phyloP scores from a whole-genome alignment of 1,140 invertebrate species.

The Glomeris maerens region DNA sequence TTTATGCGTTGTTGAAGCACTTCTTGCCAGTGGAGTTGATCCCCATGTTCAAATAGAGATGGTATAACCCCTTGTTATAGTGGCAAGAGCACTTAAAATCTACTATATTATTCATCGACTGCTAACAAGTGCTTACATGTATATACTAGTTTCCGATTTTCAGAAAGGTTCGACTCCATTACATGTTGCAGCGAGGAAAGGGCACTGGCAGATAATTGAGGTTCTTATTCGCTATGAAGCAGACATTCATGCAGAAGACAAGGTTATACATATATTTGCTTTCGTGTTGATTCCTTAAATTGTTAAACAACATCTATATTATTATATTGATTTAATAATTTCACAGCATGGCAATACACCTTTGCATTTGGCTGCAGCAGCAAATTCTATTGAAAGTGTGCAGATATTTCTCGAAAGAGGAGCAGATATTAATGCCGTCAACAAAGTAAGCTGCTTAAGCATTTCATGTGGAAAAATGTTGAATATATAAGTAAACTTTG shows the following conservation, averaged over 20 bases:
- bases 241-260: constrained; percentile 93
- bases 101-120: too few relatives aligned
- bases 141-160: neutral
- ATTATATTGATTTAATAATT: constrained; percentile 14
- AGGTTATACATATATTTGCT: constrained; percentile 35
- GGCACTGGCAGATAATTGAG: constrained; percentile 88
- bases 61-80: neutral
- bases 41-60: neutral
- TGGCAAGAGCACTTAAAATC: too few relatives aligned
- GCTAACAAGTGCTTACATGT: neutral
- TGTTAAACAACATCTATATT: neutral
- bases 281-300: neutral
- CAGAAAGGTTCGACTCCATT: constrained; percentile 80
- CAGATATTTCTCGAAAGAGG: constrained; percentile 52
- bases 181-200: constrained; percentile 90
- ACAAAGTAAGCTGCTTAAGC: constrained; percentile 42
- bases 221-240: constrained; percentile 90
- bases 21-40: constrained; percentile 30
- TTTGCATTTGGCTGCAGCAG: constrained; percentile 56
- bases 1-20: constrained; percentile 37
- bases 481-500: too few relatives aligned
- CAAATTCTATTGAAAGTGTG: constrained; percentile 52
- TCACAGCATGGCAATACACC: constrained; percentile 57
- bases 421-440: constrained; percentile 52
- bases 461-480: too few relatives aligned